These are phyloP conservation scores for Morelia viridis DNA, from an alignment of 2,797 vertebrate genomes.

Conservation along the genomic window DNA sequence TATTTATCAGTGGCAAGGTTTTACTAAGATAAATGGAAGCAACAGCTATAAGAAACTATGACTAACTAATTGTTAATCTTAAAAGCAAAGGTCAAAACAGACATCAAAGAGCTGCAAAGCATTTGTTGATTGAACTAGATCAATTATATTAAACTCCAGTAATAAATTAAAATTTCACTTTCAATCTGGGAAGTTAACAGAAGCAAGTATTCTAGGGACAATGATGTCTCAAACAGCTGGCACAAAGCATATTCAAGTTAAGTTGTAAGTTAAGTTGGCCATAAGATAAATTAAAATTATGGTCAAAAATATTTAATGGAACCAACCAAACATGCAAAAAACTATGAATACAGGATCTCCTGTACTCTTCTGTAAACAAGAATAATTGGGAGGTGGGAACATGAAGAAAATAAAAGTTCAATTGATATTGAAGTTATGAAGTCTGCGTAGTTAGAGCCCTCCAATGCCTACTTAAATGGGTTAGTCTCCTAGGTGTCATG, in stretches of 20 bases:
- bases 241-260: not conserved
- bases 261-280: not conserved
- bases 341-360: not conserved
- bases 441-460: not conserved
- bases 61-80: not conserved
- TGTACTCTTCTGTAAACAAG: not conserved
- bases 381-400: not conserved
- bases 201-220: not conserved
- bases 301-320: not conserved
- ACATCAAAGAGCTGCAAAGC: not conserved
- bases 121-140: not conserved
- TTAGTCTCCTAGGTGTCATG: not conserved
- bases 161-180: not conserved
- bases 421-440: not conserved
- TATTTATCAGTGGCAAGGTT: not conserved
- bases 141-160: not conserved
- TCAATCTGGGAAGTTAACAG: not conserved
- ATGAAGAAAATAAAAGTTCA: not conserved
- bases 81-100: not conserved
- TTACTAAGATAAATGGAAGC: not conserved
- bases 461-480: not conserved
- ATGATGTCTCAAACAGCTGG: not conserved
- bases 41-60: not conserved
- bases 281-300: not conserved
- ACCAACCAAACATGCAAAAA: not conserved